Conservation (phyloP, 2,113 vertebrate species). For the Steatornis caripensis region DNA sequence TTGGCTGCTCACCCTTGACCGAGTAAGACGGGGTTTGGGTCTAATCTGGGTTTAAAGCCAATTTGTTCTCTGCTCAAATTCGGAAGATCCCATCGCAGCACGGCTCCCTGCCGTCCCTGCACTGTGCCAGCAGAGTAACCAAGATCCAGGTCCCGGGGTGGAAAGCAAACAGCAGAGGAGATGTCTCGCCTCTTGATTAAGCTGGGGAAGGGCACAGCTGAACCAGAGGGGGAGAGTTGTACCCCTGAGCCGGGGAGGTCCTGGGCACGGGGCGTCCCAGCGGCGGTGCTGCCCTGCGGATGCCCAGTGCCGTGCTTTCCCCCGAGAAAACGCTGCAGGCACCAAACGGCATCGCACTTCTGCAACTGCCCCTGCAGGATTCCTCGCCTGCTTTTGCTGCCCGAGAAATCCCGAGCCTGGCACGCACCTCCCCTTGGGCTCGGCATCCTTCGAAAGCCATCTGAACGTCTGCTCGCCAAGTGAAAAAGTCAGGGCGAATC, state of each 20-base stretch:
- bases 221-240: background rate
- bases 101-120: background rate
- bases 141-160: background rate
- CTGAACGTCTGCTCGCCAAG: background rate
- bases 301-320: background rate
- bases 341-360: background rate
- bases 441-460: background rate
- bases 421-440: fast-evolving
- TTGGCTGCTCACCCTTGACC: background rate
- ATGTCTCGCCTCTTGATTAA: background rate
- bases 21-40: background rate
- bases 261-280: background rate
- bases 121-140: too few relatives aligned
- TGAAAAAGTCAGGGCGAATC: fast-evolving
- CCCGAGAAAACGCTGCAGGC: fast-evolving
- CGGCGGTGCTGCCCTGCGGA: background rate
- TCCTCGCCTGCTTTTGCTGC: background rate
- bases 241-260: too few relatives aligned
- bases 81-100: background rate
- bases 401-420: background rate
- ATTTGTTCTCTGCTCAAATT: background rate
- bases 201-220: background rate
- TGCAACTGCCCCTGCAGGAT: background rate
- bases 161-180: background rate
- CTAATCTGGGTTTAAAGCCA: background rate